These are phyloP conservation scores for Brassicogethes aeneus DNA, from an alignment of 2,888 invertebrate genomes.

Conservation along the genomic window DNA sequence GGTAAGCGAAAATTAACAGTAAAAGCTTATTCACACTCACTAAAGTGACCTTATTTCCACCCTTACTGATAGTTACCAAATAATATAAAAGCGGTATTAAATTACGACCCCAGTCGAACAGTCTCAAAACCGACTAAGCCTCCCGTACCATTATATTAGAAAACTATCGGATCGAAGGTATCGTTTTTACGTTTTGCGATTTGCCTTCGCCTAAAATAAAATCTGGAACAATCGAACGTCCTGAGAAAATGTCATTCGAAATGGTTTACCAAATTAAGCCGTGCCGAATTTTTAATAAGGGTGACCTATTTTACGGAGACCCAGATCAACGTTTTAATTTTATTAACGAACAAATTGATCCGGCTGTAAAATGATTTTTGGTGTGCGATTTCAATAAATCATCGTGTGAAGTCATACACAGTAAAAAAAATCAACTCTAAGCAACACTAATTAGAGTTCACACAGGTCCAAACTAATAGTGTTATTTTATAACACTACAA, in stretches of 20 bases:
- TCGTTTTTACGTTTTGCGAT: background rate
- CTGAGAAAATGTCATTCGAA: constrained; percentile 41
- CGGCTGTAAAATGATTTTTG: too few species aligned
- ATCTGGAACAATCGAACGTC: constrained; percentile 1
- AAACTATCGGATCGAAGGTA: constrained; percentile 14
- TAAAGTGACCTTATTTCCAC: constrained; percentile 36
- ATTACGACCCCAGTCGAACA: constrained; percentile 37
- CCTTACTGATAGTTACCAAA: constrained; percentile 36
- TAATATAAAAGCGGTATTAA: constrained; percentile 40
- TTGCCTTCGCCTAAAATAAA: background rate
- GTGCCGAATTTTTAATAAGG: constrained; percentile 32
- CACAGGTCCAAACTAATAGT: too few species aligned
- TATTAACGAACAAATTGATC: background rate
- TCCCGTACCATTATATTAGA: constrained; percentile 26
- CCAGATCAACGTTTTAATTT: background rate
- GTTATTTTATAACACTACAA: too few species aligned
- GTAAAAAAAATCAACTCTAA: too few species aligned
- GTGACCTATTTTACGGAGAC: constrained; percentile 25
- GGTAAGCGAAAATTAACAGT: constrained; percentile 14
- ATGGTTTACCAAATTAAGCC: constrained; percentile 40
- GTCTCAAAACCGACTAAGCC: constrained; percentile 37
- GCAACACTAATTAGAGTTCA: too few species aligned
- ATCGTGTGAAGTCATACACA: too few species aligned
- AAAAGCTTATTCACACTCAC: constrained; percentile 27
- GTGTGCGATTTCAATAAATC: too few species aligned